phyloP scores from a whole-genome alignment of 2,113 vertebrate species.

The Datnioides undecimradiatus region DNA sequence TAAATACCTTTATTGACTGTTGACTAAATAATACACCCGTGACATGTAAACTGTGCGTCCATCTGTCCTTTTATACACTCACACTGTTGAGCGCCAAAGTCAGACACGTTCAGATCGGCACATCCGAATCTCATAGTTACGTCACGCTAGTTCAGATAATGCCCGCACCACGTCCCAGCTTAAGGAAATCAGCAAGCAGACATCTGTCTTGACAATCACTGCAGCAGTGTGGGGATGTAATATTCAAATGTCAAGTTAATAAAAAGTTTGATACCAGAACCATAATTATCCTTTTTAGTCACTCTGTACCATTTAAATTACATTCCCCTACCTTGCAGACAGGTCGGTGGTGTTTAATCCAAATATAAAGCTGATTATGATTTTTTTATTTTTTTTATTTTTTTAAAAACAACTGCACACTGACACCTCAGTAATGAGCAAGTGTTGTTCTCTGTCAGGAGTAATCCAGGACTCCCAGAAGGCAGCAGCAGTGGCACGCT shows the following conservation, averaged over 20 bases:
- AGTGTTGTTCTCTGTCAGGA: slow-evolving; percentile 79
- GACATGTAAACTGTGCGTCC: neutral
- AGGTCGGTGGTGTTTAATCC: neutral
- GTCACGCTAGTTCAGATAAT: neutral
- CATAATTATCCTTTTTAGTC: neutral
- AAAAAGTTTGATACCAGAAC: neutral
- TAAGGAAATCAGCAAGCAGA: neutral
- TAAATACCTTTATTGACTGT: neutral
- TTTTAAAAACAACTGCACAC: neutral
- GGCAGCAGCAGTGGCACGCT: slow-evolving; percentile 88
- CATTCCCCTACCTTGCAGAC: neutral
- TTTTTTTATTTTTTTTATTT: too few species aligned
- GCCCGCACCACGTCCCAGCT: neutral
- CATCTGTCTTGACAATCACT: neutral
- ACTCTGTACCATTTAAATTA: neutral
- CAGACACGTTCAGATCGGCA: neutral
- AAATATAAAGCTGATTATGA: neutral
- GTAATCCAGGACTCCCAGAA: slow-evolving; percentile 90
- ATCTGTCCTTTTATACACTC: neutral
- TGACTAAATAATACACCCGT: neutral
- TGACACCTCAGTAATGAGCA: neutral
- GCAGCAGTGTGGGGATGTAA: neutral
- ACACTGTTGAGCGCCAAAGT: neutral
- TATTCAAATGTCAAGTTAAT: neutral
- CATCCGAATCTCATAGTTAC: neutral